These are phyloP conservation scores for Ornithoptera alexandrae DNA, from an alignment of 2,888 invertebrate species.

Conservation along the genomic window DNA sequence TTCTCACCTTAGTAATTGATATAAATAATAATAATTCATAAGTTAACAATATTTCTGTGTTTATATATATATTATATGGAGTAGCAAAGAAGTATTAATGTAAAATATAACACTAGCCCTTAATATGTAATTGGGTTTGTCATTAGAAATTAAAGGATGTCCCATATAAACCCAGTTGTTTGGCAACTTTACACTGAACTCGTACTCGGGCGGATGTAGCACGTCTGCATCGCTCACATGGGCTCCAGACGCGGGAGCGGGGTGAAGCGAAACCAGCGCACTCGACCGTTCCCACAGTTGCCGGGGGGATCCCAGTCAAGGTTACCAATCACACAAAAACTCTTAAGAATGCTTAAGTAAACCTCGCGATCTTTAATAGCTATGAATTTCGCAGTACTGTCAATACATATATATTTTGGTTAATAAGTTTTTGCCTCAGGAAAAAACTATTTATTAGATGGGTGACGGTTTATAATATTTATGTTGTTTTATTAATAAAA, in stretches of 20 bases:
- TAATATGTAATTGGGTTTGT: not conserved
- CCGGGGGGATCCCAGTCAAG: slow-evolving; percentile 68
- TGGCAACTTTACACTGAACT: slow-evolving; percentile 18
- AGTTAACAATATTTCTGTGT: too few species aligned
- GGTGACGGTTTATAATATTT: not conserved
- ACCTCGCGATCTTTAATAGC: slow-evolving; percentile 57
- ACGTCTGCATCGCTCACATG: slow-evolving; percentile 59
- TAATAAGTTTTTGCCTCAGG: not conserved
- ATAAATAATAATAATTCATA: too few species aligned
- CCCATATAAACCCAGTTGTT: not conserved
- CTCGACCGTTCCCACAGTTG: slow-evolving; percentile 71
- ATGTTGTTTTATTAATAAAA: not conserved
- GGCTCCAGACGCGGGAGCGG: slow-evolving; percentile 64
- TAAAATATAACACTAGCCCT: not conserved
- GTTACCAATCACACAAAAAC: slow-evolving; percentile 72
- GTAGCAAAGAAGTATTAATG: not conserved
- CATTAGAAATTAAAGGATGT: not conserved
- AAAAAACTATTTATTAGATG: not conserved
- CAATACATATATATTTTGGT: not conserved
- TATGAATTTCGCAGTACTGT: slow-evolving; percentile 49
- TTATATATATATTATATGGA: too few species aligned
- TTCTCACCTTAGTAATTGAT: too few species aligned
- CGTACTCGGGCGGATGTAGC: slow-evolving; percentile 27
- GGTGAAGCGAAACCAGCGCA: slow-evolving; percentile 58
- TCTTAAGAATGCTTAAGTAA: slow-evolving; percentile 54